Evolutionary conservation across 2,888 invertebrate species (phyloP), one percentile per base, ranked within the genome.

Genomic region (Aspidapion aeneum): DNA sequence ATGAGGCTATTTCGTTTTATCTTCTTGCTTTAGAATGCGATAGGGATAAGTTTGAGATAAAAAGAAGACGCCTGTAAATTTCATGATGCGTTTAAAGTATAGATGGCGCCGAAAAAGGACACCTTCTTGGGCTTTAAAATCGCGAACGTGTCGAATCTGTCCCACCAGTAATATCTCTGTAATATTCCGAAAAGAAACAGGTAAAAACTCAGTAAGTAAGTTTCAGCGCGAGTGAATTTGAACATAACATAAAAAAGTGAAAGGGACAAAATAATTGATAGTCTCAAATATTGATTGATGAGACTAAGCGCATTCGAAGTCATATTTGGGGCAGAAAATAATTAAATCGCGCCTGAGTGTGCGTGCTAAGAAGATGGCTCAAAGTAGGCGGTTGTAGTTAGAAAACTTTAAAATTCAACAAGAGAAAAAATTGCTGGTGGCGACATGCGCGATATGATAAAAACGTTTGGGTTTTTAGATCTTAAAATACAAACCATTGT

Each of bases 391-490:
- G 35, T 3, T 7, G 35, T 35, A 35, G 35, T 35, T 35, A 35
- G 35, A 35, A 35, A 35, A 35, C 3, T 35, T 7, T 35, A 7
- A 35, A 35, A n/a, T n/a, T n/a, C n/a, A n/a, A n/a, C n/a, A n/a
- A n/a, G n/a, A n/a, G n/a, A n/a, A 35, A 35, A 35, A 35, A 35
- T 35, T 35, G 72, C 74, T 78, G 79, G 80, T 79, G 79, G 78
- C 79, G 78, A 78, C 79, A 77, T 77, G 74, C 73, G 73, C 73
- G 75, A 72, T 74, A 72, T 73, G 74, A 74, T 75, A 75, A 62
- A 65, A 35, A 35, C 35, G 35, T 35, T 35, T 35, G 35, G 35
- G 35, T 35, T 35, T 35, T 35, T 35, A 35, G 35, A 35, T 7
- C 35, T 35, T 35, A 12, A 35, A n/a, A n/a, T n/a, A n/a, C n/a